Conservation (phyloP, 2,888 invertebrate genomes). For the Theretra japonica region DNA sequence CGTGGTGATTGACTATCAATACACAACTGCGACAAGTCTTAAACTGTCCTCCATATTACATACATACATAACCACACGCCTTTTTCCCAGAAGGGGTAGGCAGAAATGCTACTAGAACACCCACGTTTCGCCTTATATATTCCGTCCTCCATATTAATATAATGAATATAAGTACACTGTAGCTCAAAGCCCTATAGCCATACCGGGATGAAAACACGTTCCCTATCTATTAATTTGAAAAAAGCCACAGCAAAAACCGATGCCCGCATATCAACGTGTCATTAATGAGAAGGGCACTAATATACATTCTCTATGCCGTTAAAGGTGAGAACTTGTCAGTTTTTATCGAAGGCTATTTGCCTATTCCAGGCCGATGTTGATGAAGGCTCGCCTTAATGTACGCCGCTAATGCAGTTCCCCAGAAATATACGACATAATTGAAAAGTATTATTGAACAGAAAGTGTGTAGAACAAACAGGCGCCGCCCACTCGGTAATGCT, state of each 20-base stretch:
- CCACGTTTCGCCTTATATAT: too few relatives aligned
- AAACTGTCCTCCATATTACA: too few relatives aligned
- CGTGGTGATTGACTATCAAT: too few relatives aligned
- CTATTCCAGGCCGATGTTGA: slow-evolving; percentile 39
- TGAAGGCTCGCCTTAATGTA: slow-evolving; percentile 35
- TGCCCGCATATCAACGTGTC: slow-evolving; percentile 32
- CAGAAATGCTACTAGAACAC: too few relatives aligned
- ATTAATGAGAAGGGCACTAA: slow-evolving; percentile 42
- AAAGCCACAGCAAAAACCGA: neutral
- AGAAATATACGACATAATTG: slow-evolving; percentile 1
- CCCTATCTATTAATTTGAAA: slow-evolving; percentile 8
- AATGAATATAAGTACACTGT: neutral
- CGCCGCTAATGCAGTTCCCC: slow-evolving; percentile 8
- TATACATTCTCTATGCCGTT: slow-evolving; percentile 33
- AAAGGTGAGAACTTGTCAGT: slow-evolving; percentile 35
- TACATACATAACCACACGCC: too few relatives aligned
- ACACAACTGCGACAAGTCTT: too few relatives aligned
- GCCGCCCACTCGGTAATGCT: neutral
- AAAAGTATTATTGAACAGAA: slow-evolving; percentile 1
- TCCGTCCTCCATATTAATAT: too few relatives aligned
- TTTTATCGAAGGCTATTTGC: slow-evolving; percentile 50
- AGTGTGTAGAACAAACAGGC: slow-evolving; percentile 1
- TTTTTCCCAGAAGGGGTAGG: too few relatives aligned
- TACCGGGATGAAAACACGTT: slow-evolving; percentile 5
- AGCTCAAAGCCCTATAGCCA: neutral